Conservation (phyloP, 1,140 invertebrate genomes). For the Campoletis sonorensis region DNA sequence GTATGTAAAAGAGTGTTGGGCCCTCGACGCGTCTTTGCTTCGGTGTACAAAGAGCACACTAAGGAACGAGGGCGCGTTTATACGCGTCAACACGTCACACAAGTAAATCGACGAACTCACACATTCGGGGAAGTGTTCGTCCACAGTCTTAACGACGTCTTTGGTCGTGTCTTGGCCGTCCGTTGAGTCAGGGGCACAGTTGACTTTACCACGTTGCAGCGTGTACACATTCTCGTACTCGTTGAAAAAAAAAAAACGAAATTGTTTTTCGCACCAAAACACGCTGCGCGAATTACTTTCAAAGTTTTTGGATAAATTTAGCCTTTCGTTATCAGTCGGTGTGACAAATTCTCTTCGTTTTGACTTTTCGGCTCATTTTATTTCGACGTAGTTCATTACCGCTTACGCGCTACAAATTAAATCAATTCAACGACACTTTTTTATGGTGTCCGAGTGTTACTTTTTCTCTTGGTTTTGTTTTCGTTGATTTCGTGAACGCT, state of each 20-base stretch:
- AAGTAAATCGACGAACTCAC: not conserved
- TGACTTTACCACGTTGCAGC: constrained; percentile 8
- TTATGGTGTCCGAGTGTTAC: too few species aligned
- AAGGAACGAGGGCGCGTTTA: not conserved
- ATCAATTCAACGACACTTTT: too few species aligned
- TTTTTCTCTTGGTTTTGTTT: too few species aligned
- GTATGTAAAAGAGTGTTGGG: not conserved
- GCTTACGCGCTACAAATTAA: too few species aligned
- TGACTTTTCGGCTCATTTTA: too few species aligned
- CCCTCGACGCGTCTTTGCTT: not conserved
- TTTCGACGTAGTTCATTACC: too few species aligned
- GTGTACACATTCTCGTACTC: not conserved
- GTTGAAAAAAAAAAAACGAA: not conserved
- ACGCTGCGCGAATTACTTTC: too few species aligned
- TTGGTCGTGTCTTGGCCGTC: constrained; percentile 12
- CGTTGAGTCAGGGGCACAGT: constrained; percentile 13
- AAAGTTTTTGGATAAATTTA: too few species aligned
- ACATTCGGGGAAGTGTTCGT: not conserved
- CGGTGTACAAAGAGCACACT: not conserved
- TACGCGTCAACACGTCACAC: not conserved
- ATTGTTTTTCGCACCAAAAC: not conserved
- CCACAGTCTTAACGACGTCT: constrained; percentile 11
- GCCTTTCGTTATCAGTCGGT: too few species aligned
- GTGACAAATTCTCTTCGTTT: too few species aligned
- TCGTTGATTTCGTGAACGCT: too few species aligned